These are phyloP conservation scores for Setipinna tenuifilis DNA, from an alignment of 2,797 vertebrate species.

Conservation along the genomic window DNA sequence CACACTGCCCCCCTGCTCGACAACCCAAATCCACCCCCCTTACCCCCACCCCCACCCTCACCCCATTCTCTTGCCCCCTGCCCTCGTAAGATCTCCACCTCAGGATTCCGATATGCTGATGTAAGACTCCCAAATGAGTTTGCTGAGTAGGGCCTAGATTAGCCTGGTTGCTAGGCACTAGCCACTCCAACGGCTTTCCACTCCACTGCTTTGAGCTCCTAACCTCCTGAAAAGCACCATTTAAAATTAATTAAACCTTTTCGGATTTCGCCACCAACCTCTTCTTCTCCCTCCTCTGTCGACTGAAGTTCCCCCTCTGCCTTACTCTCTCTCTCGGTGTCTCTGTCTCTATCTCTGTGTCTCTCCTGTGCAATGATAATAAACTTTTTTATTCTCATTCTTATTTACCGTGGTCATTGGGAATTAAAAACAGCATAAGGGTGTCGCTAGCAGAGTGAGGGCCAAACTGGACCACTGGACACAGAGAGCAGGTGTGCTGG, in stretches of 20 bases:
- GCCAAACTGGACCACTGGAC: neutral
- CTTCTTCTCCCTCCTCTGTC: constrained; percentile 65
- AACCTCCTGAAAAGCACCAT: constrained; percentile 93
- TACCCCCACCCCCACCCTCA: constrained; percentile 16
- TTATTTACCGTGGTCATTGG: neutral
- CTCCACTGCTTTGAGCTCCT: constrained; percentile 87
- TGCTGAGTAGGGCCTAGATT: constrained; percentile 83
- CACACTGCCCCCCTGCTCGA: neutral
- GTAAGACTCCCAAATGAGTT: constrained; percentile 90
- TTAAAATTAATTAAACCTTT: constrained; percentile 97
- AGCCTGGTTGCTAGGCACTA: constrained; percentile 91
- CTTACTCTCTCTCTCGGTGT: too few relatives aligned
- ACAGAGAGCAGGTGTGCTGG: neutral
- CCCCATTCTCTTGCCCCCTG: constrained; percentile 16
- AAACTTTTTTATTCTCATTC: neutral
- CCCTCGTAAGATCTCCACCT: constrained; percentile 58
- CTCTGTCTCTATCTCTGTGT: too few relatives aligned
- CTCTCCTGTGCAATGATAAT: neutral
- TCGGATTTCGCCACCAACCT: constrained; percentile 83
- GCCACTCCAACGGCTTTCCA: constrained; percentile 92
- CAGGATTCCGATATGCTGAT: constrained; percentile 87
- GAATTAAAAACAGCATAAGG: neutral
- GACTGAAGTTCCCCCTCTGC: constrained; percentile 42
- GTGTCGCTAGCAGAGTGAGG: neutral
- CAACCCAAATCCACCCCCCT: neutral